These are phyloP conservation scores for Trichopria drosophilae DNA, from an alignment of 2,888 invertebrate species.

Conservation along the genomic window DNA sequence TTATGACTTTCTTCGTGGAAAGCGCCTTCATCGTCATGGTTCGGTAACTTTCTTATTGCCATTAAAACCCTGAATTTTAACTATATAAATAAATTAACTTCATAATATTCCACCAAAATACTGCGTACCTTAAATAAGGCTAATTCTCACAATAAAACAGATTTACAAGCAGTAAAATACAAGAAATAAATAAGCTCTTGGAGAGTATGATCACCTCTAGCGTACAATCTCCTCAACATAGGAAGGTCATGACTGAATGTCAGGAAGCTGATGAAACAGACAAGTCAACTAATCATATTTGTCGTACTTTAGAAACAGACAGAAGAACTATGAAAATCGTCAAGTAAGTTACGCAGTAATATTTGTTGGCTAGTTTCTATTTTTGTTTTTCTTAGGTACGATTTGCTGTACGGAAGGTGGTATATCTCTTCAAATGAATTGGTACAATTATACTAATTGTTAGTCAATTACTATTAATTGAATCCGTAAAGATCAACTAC, in stretches of 20 bases:
- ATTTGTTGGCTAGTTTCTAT: too few species aligned
- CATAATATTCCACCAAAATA: not conserved
- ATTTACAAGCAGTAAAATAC: constrained; percentile 24
- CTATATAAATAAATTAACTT: not conserved
- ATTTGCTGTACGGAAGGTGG: too few species aligned
- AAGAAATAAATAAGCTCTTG: constrained; percentile 35
- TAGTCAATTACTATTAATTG: too few species aligned
- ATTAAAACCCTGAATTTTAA: not conserved
- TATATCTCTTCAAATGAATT: too few species aligned
- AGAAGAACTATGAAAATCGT: too few species aligned
- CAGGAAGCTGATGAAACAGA: not conserved
- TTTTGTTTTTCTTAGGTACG: too few species aligned
- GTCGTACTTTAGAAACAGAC: too few species aligned
- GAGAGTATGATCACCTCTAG: constrained; percentile 35
- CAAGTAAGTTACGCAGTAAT: too few species aligned
- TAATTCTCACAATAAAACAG: constrained; percentile 23
- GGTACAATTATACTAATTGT: too few species aligned
- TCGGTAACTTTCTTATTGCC: constrained; percentile 30
- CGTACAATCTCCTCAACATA: constrained; percentile 35
- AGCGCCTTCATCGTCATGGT: constrained; percentile 35
- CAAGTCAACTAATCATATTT: constrained; percentile 10
- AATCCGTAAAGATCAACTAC: too few species aligned
- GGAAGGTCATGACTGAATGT: too few species aligned
- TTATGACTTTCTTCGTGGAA: constrained; percentile 27
- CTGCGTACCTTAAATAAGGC: not conserved